Base-by-base conservation (phyloP, 2,797 vertebrate genomes). In the Microcaecilia unicolor region DNA sequence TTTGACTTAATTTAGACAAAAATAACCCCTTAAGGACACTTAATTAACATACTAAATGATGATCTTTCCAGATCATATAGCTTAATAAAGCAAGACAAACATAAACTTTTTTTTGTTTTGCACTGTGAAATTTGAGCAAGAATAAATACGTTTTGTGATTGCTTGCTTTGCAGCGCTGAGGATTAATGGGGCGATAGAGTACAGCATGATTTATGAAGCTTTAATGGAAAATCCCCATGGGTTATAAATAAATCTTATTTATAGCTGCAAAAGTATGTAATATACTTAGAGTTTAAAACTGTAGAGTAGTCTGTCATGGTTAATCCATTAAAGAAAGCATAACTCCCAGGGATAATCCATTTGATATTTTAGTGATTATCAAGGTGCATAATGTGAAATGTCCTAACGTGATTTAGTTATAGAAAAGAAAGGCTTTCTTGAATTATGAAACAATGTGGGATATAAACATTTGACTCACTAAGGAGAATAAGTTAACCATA, bases 181-280 rank as follows among this genome's bases (percentile, higher is more conserved):
- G 58, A 75, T 77, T 70, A 70, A 62, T 64, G 62, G 39, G 56
- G 35, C 13, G 65, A 71, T 72, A 65, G 72, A 51, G 62, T 32
- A 61, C 66, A 58, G 64, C 36, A 53, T 69, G 74, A 74, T 75
- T 74, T 70, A 72, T 72, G 68, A 72, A 77, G 52, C 69, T 77
- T 75, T 77, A 77, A 77, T 77, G 70, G 72, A 69, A 77, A 72
- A 77, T 70, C 66, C 67, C 70, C 66, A 67, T 63, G 72, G 72
- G 67, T 72, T 71, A 61, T 56, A 47, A 69, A 66, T 72, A 75
- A 75, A 77, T 73, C 74, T 73, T 70, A 77, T 75, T 77, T 73
- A 77, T 67, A 73, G 70, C 64, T 41, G 58, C 61, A 58, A 57
- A 69, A 69, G 59, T 66, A 55, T 67, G 64, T 73, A 72, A 73